Evolutionary conservation across 2,797 vertebrate genomes (phyloP), one percentile per base, ranked within the genome.

Genomic region (Macrochelys suwanniensis): DNA sequence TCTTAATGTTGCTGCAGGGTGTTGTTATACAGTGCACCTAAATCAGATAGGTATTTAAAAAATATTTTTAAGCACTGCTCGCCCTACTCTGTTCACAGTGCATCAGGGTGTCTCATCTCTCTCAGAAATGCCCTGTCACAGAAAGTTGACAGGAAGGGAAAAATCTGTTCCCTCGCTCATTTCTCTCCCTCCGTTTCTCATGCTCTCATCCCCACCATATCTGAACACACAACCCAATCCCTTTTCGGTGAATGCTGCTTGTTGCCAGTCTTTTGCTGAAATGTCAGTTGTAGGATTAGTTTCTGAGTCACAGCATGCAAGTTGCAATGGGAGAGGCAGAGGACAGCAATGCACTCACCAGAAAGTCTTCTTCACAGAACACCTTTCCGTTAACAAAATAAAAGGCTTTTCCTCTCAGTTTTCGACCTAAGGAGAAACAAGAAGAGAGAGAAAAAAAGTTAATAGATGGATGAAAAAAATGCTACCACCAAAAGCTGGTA

Each of bases 361-460:
- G 98, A 96, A 99, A 99, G 97, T 99, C 99, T 97, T 99, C 99
- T 98, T 99, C 99, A 94, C 99, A 99, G 97, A 99, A 99, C 89
- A 99, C 99, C 96, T 99, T 99, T 82, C 99, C 99, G 6, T 99
- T 99, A 56, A 99, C 99, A 87, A 99, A 99, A 98, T 99, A 99
- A 98, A 99, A 99, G n/a, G 99, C 99, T 97, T 99, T 99, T 89
- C 99, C 99, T 97, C 99, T 98, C 94, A 99, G 98, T 97, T 98
- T 98, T 95, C 99, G 98, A 98, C 99, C 99, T 99, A 97, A 91
- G 92, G 6, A 11, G 95, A 94, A 89, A 76, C 84, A 33, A 76
- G 89, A 0, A 53, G 50, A 90, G 2, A 50, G 16, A 82, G 84
- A 25, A 82, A n/a, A 84, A 77, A 86, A 51, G 82, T 95, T 71